Percentiles rank a stretch among this genome's conserved stretches.
These are phyloP conservation scores for Oreotrochilus melanogaster DNA, from an alignment of 2,113 vertebrate species.

Conservation along the genomic window DNA sequence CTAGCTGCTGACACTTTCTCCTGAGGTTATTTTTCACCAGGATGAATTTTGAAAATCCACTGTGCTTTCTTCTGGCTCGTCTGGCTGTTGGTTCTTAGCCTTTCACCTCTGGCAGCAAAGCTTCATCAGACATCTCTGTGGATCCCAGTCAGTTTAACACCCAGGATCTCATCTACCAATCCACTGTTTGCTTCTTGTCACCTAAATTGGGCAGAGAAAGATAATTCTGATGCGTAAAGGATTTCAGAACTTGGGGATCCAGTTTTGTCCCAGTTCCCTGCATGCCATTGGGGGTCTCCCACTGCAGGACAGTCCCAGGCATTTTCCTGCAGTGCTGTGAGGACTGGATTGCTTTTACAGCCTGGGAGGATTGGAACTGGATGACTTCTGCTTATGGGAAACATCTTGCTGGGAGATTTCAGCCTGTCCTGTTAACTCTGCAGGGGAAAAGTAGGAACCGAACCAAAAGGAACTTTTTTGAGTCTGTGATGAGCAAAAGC, in stretches of 20 bases:
- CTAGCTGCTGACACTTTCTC: background rate
- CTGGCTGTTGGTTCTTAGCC: background rate
- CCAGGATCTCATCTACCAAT: background rate
- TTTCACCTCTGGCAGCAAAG: background rate
- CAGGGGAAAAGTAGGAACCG: background rate
- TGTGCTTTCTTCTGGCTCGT: background rate
- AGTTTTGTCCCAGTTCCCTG: background rate
- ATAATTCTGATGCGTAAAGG: background rate
- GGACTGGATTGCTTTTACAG: slow-evolving; percentile 21
- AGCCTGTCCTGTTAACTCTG: slow-evolving; percentile 5
- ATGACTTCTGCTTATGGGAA: slow-evolving; percentile 5
- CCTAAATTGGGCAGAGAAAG: background rate
- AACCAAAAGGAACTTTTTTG: background rate
- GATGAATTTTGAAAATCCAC: background rate
- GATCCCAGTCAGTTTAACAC: background rate
- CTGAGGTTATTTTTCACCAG: background rate
- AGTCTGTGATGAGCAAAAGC: background rate
- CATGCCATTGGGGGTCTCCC: background rate
- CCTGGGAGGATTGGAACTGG: slow-evolving; percentile 9
- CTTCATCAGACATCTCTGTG: background rate
- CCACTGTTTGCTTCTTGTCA: background rate
- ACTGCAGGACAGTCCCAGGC: background rate
- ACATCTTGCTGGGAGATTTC: background rate
- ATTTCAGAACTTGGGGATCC: background rate
- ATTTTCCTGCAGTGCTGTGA: background rate